Percentiles rank a stretch among this genome's conserved stretches.
Conservation (phyloP, 2,888 invertebrate species). For the Volucella inanis region DNA sequence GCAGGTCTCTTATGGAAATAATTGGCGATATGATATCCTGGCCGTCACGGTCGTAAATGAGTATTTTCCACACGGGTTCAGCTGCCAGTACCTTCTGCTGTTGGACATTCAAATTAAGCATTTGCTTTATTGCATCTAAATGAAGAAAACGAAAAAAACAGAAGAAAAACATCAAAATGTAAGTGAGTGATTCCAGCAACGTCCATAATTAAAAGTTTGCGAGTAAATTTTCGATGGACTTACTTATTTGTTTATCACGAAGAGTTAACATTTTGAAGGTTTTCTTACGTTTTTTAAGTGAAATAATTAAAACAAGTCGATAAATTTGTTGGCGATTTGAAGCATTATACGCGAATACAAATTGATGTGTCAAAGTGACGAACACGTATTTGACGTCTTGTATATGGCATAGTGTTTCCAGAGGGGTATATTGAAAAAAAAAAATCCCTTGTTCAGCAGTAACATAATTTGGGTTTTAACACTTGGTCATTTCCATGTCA, state of each 20-base stretch:
- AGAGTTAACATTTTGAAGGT: conserved; percentile 86
- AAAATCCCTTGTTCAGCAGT: too few relatives aligned
- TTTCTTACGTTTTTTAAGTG: not conserved
- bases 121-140: conserved; percentile 95
- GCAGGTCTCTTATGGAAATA: conserved; percentile 96
- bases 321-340: too few relatives aligned
- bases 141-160: conserved; percentile 78
- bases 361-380: conserved; percentile 57
- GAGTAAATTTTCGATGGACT: conserved; percentile 77
- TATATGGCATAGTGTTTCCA: too few relatives aligned
- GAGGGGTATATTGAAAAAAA: too few relatives aligned
- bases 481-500: too few relatives aligned
- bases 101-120: conserved; percentile 95
- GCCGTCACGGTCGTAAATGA: conserved; percentile 97
- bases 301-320: too few relatives aligned
- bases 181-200: not conserved
- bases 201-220: not conserved
- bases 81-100: conserved; percentile 89
- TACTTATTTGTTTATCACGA: conserved; percentile 89
- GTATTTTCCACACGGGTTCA: conserved; percentile 97
- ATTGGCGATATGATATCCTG: conserved; percentile 99
- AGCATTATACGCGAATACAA: too few relatives aligned
- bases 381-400: conserved; percentile 51
- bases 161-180: conserved; percentile 35
- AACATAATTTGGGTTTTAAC: too few relatives aligned